Evolutionary conservation across 2,888 invertebrate genomes (phyloP).

Genomic region (Rhagonycha lutea): DNA sequence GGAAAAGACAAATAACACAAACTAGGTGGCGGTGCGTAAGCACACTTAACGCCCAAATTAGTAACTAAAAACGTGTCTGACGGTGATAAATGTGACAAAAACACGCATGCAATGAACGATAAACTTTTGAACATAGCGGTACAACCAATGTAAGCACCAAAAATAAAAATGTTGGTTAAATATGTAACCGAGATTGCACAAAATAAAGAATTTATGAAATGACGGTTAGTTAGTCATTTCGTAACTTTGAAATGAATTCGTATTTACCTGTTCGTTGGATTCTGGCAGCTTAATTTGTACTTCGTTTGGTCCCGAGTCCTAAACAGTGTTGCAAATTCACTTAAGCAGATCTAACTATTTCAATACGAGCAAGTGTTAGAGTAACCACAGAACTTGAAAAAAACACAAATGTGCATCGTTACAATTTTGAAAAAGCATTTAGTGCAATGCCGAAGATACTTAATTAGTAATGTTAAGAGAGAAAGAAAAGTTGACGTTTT

Average conservation of each 20-base stretch:
- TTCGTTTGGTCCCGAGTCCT: slow-evolving; percentile 47
- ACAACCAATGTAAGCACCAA: background rate
- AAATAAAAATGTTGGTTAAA: background rate
- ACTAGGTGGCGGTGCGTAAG: background rate
- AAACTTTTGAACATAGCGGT: background rate
- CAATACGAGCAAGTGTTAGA: slow-evolving; percentile 19
- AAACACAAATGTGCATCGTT: slow-evolving; percentile 2
- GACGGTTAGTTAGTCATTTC: background rate
- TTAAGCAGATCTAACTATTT: slow-evolving; percentile 28
- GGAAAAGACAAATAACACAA: background rate
- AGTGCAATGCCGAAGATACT: slow-evolving; percentile 4
- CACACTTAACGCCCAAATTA: background rate
- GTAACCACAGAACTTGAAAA: slow-evolving; percentile 4
- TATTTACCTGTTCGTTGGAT: slow-evolving; percentile 36
- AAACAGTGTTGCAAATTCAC: slow-evolving; percentile 39
- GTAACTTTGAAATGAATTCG: background rate
- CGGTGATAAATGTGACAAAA: background rate
- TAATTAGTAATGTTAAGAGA: background rate
- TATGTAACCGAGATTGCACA: background rate
- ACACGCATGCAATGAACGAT: background rate
- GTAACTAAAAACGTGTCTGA: background rate
- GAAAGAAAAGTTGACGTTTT: background rate
- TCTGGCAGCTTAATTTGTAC: slow-evolving; percentile 45
- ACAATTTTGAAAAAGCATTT: slow-evolving; percentile 7
- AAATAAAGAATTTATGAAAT: background rate